A percentile compares a stretch with the other conserved stretches of the same genome.
phyloP scores from a whole-genome alignment of 2,888 invertebrate genomes.

The Hetaerina titia region DNA sequence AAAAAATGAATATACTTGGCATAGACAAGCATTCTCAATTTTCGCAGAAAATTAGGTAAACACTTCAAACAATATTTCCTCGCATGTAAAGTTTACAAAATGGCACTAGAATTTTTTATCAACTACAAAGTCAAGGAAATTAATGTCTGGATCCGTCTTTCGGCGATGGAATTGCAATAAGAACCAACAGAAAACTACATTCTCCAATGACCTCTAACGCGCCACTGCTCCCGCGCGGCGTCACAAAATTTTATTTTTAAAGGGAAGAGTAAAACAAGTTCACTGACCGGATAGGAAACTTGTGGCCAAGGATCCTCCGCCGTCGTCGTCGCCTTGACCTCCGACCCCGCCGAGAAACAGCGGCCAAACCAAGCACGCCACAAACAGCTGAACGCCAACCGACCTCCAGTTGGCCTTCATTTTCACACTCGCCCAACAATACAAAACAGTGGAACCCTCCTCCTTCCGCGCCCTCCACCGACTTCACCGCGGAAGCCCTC shows the following conservation, averaged over 20 bases:
- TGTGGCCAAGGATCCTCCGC: conserved; percentile 89
- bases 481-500: not conserved
- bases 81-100: too few species aligned
- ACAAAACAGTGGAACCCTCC: not conserved
- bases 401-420: conserved; percentile 58
- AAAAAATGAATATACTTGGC: too few species aligned
- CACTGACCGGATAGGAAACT: conserved; percentile 89
- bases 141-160: not conserved
- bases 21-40: too few species aligned
- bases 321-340: conserved; percentile 70
- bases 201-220: not conserved
- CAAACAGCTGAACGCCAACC: conserved; percentile 61
- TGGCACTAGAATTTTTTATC: too few species aligned
- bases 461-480: not conserved
- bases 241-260: not conserved
- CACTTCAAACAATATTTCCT: too few species aligned
- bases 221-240: not conserved
- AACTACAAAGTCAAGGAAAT: not conserved
- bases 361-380: conserved; percentile 50
- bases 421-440: conserved; percentile 36
- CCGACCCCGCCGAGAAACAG: conserved; percentile 30
- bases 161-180: not conserved
- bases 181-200: not conserved
- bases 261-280: not conserved
- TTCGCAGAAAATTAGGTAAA: too few species aligned